Evolutionary conservation across 2,888 invertebrate species (phyloP), one percentile per base, ranked within the genome.

Genomic region (Pomacea canaliculata): DNA sequence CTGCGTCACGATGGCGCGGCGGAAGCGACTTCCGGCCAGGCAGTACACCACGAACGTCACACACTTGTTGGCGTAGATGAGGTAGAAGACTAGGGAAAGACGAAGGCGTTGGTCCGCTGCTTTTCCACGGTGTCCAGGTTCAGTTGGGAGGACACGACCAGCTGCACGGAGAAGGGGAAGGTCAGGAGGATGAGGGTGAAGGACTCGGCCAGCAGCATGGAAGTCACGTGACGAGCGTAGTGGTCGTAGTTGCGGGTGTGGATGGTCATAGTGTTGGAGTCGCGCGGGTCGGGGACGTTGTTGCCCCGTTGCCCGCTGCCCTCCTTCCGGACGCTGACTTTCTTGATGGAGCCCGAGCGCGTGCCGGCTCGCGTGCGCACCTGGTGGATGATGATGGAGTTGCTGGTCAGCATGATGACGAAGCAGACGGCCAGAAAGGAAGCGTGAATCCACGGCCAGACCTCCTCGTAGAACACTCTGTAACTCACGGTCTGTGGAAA

Each of bases 21-120:
- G 78, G 73, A 86, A 86, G 63, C 82, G 77, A 37, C 80, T 79
- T 59, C 86, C 86, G 13, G 85, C 84, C 18, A 82, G 76, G 66
- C 83, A 82, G 72, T 85, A 85, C 76, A 85, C 83, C 72, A 84
- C 80, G 71, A 85, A 86, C 65, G 83, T 86, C 18, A 84, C 85
- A 73, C 85, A 86, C 73, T 85, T 86, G 77, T 85, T 85, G 37
- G 85, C 82, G 72, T 85, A 86, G 0, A 85, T 70, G 79, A 85
- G 82, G 67, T 86, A 86, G 78, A 86, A 85, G 8, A 85, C 85
- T 12, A 84, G 76, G 27, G 83, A 83, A 86, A 86, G 1, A 81
- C 73, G 19, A 86, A 77, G 48, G 81, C 80, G 69, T 84, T 82
- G 37, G 63, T 72, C 7, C 81, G 78, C n/a, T 74, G 79, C 19